These are phyloP conservation scores for Nanorana parkeri DNA, from an alignment of 2,113 vertebrate species.

Conservation along the genomic window DNA sequence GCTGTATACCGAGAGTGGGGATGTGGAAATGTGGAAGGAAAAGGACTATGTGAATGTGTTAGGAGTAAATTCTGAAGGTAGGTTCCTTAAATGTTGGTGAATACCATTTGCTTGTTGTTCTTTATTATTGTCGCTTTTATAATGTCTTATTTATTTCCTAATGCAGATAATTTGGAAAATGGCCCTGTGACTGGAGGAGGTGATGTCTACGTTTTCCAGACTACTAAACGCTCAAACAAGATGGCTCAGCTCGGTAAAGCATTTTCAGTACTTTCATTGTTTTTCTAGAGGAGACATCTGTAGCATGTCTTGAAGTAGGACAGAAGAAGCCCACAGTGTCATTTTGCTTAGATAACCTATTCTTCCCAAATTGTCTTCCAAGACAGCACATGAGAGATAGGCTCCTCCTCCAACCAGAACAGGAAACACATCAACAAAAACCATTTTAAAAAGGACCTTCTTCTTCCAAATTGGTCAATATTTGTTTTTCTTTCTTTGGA, in stretches of 20 bases:
- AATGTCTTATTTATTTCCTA: slow-evolving; percentile 1
- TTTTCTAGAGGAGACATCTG: no score
- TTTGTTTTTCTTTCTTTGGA: no score
- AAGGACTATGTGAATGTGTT: slow-evolving; percentile 83
- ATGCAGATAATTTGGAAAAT: slow-evolving; percentile 70
- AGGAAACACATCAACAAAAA: no score
- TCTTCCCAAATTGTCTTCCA: no score
- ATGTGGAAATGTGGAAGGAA: slow-evolving; percentile 76
- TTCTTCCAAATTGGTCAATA: no score
- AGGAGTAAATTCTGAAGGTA: slow-evolving; percentile 79
- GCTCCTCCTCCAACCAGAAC: no score
- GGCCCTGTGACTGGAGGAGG: slow-evolving; percentile 70
- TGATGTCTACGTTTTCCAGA: slow-evolving; percentile 90
- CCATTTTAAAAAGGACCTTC: no score
- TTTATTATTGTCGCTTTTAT: neutral
- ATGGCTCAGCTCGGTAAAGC: slow-evolving; percentile 88
- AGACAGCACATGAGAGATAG: no score
- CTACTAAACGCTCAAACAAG: slow-evolving; percentile 79
- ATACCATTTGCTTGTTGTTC: neutral
- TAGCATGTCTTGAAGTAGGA: no score
- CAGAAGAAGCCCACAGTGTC: no score
- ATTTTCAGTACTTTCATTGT: neutral
- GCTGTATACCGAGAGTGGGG: slow-evolving; percentile 64
- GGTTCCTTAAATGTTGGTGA: neutral
- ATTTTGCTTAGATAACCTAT: no score